Evolutionary conservation across 2,888 invertebrate species (phyloP), one percentile per base, ranked within the genome.

Genomic region (Automeris io): DNA sequence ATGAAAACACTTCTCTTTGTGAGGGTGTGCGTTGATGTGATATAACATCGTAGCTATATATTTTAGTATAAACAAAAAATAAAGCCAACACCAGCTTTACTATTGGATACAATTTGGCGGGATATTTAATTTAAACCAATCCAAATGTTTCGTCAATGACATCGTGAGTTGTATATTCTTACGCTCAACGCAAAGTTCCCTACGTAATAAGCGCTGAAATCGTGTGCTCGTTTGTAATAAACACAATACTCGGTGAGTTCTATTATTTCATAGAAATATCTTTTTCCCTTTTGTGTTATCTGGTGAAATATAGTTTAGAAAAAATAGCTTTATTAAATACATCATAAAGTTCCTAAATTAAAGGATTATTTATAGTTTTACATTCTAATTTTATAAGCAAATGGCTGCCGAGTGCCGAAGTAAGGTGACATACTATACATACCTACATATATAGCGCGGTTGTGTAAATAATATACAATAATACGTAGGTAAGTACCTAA

Each of bases 201-300:
- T 79, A 82, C 83, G 82, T 83, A 83, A 83, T 86, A 86, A 82
- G 86, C 81, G 70, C 85, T 82, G 83, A 83, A 86, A 85, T 86
- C 82, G 86, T 86, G 82, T 85, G 81, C 70, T 73, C 76, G 67
- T 74, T 72, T 67, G 54, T 63, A 64, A 73, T 78, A 77, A 76
- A 74, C 70, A 76, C 54, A 46, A 62, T 60, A 68, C 66, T 73
- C 50, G 80, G 86, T 85, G 75, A 86, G 83, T 82, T 72, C 61
- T 57, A 61, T 60, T 69, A 61, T 70, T 70, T 64, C 39, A 46
- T 63, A 51, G n/a, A 16, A 26, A 47, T 57, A 49, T 49, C 49
- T 53, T 53, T 40, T 45, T 41, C 43, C 35, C 44, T 50, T 49
- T 52, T 41, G 9, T 21, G 33, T 18, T 21, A 40, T 19, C 19